These are phyloP conservation scores for Heliothis subflexa DNA, from an alignment of 1,140 invertebrate genomes.

Conservation along the genomic window DNA sequence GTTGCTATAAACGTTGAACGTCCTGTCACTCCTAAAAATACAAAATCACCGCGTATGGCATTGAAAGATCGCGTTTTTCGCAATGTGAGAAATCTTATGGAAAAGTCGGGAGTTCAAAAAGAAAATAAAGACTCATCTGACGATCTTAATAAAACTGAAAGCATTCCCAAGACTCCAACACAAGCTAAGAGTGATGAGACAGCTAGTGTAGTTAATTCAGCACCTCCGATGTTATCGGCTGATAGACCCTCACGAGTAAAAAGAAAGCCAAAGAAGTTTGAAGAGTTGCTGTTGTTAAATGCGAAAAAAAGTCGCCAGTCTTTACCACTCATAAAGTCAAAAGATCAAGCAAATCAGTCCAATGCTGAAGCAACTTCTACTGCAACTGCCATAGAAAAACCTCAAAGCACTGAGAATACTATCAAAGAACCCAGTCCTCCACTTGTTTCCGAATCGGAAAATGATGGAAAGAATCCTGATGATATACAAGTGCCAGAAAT, in stretches of 20 bases:
- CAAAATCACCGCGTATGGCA: constrained; percentile 69
- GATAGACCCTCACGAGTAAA: constrained; percentile 79
- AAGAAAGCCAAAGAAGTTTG: constrained; percentile 83
- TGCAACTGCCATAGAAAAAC: neutral
- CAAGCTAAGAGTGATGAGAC: constrained; percentile 49
- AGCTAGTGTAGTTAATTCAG: constrained; percentile 62
- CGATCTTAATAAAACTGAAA: constrained; percentile 53
- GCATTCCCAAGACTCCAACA: constrained; percentile 63
- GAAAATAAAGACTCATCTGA: constrained; percentile 50
- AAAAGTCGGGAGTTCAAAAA: constrained; percentile 64
- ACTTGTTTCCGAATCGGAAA: neutral
- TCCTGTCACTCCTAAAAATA: constrained; percentile 53
- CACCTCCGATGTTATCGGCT: constrained; percentile 64
- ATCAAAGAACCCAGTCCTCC: neutral
- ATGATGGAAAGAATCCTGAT: neutral
- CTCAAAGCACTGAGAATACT: neutral
- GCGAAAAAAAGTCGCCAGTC: constrained; percentile 67
- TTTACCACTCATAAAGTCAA: neutral
- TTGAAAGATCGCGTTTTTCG: constrained; percentile 79
- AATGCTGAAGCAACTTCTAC: neutral
- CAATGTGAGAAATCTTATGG: constrained; percentile 75
- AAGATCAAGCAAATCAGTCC: neutral
- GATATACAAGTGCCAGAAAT: neutral
- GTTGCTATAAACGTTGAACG: constrained; percentile 47
- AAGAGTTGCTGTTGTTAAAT: constrained; percentile 65